A percentile compares a stretch with the other conserved stretches of the same genome.
Evolutionary conservation across 2,888 invertebrate species (phyloP).

Genomic region (Melinaea menophilus): DNA sequence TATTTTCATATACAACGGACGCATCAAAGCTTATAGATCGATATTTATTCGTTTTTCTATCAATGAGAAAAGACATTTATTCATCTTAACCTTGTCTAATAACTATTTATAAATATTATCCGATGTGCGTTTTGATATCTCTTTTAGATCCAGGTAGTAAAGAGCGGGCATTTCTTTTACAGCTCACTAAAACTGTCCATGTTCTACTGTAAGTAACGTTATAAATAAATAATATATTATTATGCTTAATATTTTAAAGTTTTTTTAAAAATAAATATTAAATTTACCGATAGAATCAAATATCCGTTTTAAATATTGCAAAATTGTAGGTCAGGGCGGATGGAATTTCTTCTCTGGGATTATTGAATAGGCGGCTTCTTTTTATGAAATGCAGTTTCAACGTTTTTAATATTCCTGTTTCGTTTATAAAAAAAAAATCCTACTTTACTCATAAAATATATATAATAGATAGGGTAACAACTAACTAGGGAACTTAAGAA

Average conservation of each 20-base stretch:
- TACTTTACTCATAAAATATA: too few species aligned
- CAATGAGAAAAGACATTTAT: conserved; percentile 16
- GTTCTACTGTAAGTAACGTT: background rate
- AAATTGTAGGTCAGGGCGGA: conserved; percentile 18
- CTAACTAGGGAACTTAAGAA: too few species aligned
- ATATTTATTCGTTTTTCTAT: conserved; percentile 25
- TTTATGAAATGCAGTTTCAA: conserved; percentile 7
- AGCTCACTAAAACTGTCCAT: background rate
- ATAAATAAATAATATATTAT: background rate
- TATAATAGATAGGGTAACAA: too few species aligned
- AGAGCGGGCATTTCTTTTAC: background rate
- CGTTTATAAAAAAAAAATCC: background rate
- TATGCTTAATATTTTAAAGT: background rate
- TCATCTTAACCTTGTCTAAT: background rate
- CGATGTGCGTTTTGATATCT: background rate
- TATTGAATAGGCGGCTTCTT: conserved; percentile 12
- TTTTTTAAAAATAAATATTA: background rate
- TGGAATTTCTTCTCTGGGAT: conserved; percentile 13
- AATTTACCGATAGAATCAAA: conserved; percentile 19
- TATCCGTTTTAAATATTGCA: conserved; percentile 26
- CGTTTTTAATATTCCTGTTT: conserved; percentile 13
- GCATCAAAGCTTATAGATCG: conserved; percentile 47
- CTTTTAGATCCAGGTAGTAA: background rate
- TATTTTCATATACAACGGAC: conserved; percentile 66
- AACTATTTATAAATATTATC: background rate